Evolutionary conservation across 2,888 invertebrate genomes (phyloP), one percentile per base, ranked within the genome.

Genomic region (Nemotelus pantherinus): DNA sequence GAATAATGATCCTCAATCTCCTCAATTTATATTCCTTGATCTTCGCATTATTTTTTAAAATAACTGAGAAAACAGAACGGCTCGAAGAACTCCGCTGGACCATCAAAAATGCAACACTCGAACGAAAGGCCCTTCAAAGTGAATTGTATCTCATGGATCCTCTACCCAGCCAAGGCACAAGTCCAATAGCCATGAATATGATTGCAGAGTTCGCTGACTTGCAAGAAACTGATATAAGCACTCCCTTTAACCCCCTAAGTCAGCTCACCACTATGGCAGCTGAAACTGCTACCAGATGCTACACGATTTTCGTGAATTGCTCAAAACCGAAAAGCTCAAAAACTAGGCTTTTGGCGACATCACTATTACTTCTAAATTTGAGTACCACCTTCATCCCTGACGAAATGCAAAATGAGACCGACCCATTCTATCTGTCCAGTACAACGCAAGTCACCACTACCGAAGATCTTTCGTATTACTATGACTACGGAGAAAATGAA

Each of bases 1-100:
- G 75, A 72, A 71, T 77, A 63, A 96, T 98, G 94, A 91, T 95
- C 53, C 88, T 99, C 77, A 97, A 99, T 89, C 90, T 98, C 81
- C 89, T 98, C 80, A 99, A 98, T 87, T 90, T 98, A 82, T 98
- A 98, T 86, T 96, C 98, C 0, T 88, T 99, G 79, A 97, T 98
- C 86, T 94, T 97, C 84, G 96, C 98, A 0, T 89, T 96, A 79
- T 96, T 97, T 85, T 93, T 92, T 81, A 96, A 96, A 89, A 96
- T 98, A 80, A 90, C 90, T 82, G 91, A 90, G 65, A 96, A 95
- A 93, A 90, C 90, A 79, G 84, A 85, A 81, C 88, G 92, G 81
- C 84, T 92, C 57, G 85, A 89, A 83, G 83, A 85, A 53, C 55
- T 65, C 0, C 76, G 65, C 5, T 39, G 63, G 48, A 65, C 41